phyloP scores from a whole-genome alignment of 2,888 invertebrate genomes.

The Protula sp. region DNA sequence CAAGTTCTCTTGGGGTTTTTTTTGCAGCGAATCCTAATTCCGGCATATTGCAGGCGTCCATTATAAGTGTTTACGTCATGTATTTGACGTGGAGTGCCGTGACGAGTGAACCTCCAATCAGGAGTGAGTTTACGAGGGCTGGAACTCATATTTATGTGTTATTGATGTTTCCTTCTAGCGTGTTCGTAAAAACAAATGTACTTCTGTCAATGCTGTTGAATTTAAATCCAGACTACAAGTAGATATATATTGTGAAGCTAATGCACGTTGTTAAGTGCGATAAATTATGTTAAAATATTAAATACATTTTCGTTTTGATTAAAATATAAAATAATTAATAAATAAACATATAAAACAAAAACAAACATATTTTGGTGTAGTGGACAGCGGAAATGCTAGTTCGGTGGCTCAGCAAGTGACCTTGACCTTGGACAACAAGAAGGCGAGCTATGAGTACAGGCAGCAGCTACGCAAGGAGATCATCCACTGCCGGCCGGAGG shows the following conservation, averaged over 20 bases:
- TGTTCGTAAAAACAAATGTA: not conserved
- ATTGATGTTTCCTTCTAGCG: not conserved
- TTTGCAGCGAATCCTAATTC: conserved; percentile 48
- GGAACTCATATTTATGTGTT: not conserved
- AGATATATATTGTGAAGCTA: too few relatives aligned
- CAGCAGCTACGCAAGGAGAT: not conserved
- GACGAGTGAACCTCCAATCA: conserved; percentile 51
- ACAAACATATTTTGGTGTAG: too few relatives aligned
- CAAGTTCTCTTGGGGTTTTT: too few relatives aligned
- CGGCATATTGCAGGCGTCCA: conserved; percentile 53
- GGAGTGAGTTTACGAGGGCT: conserved; percentile 1
- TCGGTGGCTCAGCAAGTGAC: too few relatives aligned
- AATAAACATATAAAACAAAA: too few relatives aligned
- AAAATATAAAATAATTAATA: too few relatives aligned
- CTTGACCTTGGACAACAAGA: not conserved
- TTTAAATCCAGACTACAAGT: too few relatives aligned
- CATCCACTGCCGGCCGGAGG: conserved; percentile 19
- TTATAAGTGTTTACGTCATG: conserved; percentile 54
- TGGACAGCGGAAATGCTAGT: too few relatives aligned
- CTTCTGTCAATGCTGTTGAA: not conserved
- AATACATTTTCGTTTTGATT: too few relatives aligned
- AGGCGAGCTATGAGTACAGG: not conserved
- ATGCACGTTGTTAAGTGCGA: too few relatives aligned
- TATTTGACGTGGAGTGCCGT: conserved; percentile 57
- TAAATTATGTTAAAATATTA: too few relatives aligned